Conservation (phyloP, 1,140 invertebrate genomes). For the Papilio polyxenes region DNA sequence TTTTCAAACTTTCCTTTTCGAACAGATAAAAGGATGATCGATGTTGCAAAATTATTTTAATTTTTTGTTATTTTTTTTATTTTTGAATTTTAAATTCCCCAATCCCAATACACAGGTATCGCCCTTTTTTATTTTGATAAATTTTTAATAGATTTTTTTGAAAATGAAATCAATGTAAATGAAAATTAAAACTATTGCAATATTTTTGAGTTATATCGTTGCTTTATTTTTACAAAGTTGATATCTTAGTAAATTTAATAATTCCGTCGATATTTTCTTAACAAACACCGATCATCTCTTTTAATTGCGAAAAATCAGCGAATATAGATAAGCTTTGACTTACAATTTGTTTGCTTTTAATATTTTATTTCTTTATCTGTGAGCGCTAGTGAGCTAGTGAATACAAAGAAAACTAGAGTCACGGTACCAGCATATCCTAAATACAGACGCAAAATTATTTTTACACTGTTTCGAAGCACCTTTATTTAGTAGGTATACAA, state of each 20-base stretch:
- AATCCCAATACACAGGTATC: neutral
- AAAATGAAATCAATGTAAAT: too few relatives aligned
- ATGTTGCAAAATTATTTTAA: neutral
- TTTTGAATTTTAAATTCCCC: neutral
- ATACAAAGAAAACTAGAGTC: slow-evolving; percentile 50
- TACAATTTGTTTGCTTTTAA: slow-evolving; percentile 16
- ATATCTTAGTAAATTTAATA: neutral
- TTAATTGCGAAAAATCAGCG: neutral
- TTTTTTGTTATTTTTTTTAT: neutral
- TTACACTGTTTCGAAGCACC: slow-evolving; percentile 73
- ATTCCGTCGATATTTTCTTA: neutral
- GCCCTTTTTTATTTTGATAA: neutral
- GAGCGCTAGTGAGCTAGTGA: slow-evolving; percentile 30
- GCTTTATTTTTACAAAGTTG: neutral
- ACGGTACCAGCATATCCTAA: slow-evolving; percentile 66
- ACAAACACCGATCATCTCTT: slow-evolving; percentile 10
- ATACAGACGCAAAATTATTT: slow-evolving; percentile 70
- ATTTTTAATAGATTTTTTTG: too few relatives aligned
- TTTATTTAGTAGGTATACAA: slow-evolving; percentile 71
- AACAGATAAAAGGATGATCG: slow-evolving; percentile 4
- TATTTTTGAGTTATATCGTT: neutral
- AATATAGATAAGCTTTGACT: slow-evolving; percentile 25
- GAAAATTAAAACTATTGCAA: neutral
- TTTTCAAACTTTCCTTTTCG: neutral
- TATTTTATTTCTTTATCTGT: neutral